Base-by-base conservation (phyloP, 23 tunicate species). In the Trididemnum clinides region DNA sequence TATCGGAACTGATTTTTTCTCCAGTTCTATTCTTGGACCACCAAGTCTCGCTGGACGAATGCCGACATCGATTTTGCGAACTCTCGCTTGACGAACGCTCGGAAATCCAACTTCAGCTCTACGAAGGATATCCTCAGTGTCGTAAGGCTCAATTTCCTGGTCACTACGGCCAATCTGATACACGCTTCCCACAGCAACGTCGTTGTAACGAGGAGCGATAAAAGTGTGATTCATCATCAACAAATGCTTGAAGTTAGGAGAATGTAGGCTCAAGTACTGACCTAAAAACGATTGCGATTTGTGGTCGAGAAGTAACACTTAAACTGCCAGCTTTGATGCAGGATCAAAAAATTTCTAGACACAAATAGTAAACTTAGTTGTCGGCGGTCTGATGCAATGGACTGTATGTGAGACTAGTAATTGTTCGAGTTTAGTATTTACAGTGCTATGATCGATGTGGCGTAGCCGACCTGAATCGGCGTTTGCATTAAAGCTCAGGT, bases 11-110 rank as follows among this genome's bases (percentile, higher is more conserved):
- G 28, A n/a, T 57, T 72, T 81, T 20, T 0, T 34, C 36, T 91
- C 96, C 0, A 86, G 29, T 65, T 91, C 96, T 18, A 91, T 69
- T 36, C 96, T 39, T 5, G 96, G 86, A 3, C 96, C 96, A 15
- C 96, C 90, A 51, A 86, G 37, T 21, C 96, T 39, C 0, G 64
- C 90, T 1, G 96, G 96, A 28, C 90, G 82, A 3, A 91, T 82
- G 0, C 90, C 96, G 31, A 82, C 96, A 21, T 62, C 89, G 22
- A 87, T 35, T 25, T 64, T 80, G 3, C 72, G 72, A 33, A 87
- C 59, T 34, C 80, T 33, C 2, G 81, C 85, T 28, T 34, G 69
- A 23, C 66, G 35, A 1, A 87, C 58, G 21, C 38, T 58, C 15
- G 91, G 91, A 28, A 54, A 71, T 10, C 83, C 57, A 36, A 71